These are phyloP conservation scores for Ptyas mucosa DNA, from an alignment of 2,113 vertebrate species.

Conservation along the genomic window DNA sequence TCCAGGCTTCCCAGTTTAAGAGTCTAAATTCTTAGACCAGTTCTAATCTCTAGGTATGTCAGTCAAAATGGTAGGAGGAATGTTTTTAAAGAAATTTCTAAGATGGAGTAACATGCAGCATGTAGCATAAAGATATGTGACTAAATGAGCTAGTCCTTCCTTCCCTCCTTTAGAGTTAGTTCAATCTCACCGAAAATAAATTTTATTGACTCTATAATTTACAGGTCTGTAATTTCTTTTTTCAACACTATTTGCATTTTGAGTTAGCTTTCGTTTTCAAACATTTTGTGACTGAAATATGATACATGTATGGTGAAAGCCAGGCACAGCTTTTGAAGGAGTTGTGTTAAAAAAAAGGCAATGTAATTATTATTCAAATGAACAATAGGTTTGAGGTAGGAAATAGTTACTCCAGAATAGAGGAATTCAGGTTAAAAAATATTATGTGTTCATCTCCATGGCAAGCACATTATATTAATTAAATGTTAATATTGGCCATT, in stretches of 20 bases:
- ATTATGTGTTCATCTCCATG: background rate
- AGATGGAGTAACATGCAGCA: background rate
- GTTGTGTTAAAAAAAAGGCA: background rate
- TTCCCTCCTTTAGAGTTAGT: background rate
- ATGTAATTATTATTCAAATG: background rate
- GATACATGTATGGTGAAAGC: background rate
- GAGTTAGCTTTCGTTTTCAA: background rate
- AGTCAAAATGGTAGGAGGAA: background rate
- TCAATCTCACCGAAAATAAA: background rate
- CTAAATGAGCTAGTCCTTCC: background rate
- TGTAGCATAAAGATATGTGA: background rate
- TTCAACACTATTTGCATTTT: background rate
- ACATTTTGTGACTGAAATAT: background rate
- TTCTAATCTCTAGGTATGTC: background rate
- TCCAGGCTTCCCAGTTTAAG: background rate
- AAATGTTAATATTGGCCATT: background rate
- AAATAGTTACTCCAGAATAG: background rate
- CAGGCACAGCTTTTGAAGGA: background rate
- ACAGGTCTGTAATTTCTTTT: background rate
- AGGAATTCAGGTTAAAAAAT: background rate
- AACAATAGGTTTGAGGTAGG: background rate
- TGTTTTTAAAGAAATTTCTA: background rate
- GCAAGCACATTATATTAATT: background rate
- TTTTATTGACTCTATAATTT: background rate
- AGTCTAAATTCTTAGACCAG: background rate